These are phyloP conservation scores for Antechinus flavipes DNA, from an alignment of 2,113 vertebrate species.

Conservation along the genomic window DNA sequence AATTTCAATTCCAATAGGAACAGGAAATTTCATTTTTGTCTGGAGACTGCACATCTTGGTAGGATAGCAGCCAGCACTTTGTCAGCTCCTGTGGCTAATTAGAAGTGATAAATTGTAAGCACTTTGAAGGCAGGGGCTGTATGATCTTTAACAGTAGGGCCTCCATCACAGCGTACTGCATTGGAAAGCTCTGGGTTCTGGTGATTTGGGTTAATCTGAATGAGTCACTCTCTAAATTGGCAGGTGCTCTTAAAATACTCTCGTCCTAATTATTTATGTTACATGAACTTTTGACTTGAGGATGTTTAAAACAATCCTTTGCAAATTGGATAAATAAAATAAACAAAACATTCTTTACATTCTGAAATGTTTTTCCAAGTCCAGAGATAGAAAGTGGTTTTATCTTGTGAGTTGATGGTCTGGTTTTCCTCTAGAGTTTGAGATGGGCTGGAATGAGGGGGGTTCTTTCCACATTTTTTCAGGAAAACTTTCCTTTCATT, in stretches of 20 bases:
- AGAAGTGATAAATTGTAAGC: neutral
- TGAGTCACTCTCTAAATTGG: neutral
- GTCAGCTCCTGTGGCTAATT: neutral
- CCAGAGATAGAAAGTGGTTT: neutral
- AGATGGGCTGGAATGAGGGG: neutral
- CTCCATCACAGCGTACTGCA: neutral
- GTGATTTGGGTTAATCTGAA: neutral
- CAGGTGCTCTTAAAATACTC: neutral
- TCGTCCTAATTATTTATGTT: neutral
- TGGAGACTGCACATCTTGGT: neutral
- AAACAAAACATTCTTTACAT: neutral
- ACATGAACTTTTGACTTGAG: neutral
- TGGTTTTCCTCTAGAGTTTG: neutral
- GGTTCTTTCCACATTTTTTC: neutral
- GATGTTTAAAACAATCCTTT: neutral
- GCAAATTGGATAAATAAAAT: neutral
- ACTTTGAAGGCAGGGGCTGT: neutral
- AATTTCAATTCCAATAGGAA: neutral
- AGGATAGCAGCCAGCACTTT: neutral
- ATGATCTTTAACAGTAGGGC: no score
- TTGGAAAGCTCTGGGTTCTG: neutral
- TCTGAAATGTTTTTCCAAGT: neutral
- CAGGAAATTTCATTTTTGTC: neutral
- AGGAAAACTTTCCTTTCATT: neutral
- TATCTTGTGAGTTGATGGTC: neutral